These are phyloP conservation scores for Physeter macrocephalus DNA, from an alignment of 2,113 vertebrate species.

Conservation along the genomic window DNA sequence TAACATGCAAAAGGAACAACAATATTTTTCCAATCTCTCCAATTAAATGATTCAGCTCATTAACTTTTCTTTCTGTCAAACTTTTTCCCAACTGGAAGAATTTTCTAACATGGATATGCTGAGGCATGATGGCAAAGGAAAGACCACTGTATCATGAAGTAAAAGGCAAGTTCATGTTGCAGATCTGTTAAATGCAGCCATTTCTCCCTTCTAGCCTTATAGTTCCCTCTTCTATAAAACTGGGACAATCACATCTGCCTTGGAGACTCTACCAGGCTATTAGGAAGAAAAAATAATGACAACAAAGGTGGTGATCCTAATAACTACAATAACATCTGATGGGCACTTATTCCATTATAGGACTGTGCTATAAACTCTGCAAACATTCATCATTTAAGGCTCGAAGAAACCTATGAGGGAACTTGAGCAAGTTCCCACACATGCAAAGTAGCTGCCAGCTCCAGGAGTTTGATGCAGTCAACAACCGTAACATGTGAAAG, in stretches of 20 bases:
- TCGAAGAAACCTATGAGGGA: background rate
- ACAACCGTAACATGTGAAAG: background rate
- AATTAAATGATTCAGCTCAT: background rate
- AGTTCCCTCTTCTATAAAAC: background rate
- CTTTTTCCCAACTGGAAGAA: background rate
- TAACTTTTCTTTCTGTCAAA: background rate
- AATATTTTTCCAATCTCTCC: slow-evolving; percentile 15
- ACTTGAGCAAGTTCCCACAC: background rate
- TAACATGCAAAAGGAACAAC: slow-evolving; percentile 16
- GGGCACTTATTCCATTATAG: no score
- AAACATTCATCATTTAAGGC: background rate
- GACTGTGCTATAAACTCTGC: background rate
- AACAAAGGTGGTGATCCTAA: no score
- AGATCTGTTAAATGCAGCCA: background rate
- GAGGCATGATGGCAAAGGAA: background rate
- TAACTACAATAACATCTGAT: no score
- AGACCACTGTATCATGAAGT: background rate
- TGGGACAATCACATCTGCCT: no score
- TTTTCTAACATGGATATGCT: background rate
- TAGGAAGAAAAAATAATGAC: background rate
- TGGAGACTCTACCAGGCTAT: background rate
- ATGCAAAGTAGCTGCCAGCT: background rate
- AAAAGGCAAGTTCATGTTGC: background rate
- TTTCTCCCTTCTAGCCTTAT: background rate
- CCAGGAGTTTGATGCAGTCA: background rate